Base-by-base conservation (phyloP, 2,797 vertebrate genomes). In the Cyprinella venusta region DNA sequence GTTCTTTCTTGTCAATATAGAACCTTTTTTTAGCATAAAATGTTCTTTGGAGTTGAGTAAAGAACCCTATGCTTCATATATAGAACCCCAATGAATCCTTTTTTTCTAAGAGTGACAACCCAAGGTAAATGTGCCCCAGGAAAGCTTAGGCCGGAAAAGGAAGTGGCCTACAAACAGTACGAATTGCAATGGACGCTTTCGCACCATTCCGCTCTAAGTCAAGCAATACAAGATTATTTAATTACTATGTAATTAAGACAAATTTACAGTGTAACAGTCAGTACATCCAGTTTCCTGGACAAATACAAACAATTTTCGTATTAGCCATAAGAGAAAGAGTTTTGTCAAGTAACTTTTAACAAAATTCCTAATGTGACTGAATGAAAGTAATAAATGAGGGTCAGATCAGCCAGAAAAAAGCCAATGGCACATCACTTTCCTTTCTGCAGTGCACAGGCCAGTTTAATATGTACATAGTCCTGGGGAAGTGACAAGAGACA, bases 401-500 rank as follows among this genome's bases (percentile, higher is more conserved):
- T 64, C 24, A 64, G 59, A 64, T 64, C 42, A 38, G 63, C 19
- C n/a, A 33, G 61, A 36, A 67, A 67, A n/a, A 36, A 50, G 42
- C 42, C 52, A 76, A 76, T 61, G n/a, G 74, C 54, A 40, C 74
- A 76, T 40, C 21, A 2, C 8, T 24, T 48, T 63, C 74, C 8
- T 24, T 48, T 63, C 65, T 52, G 30, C 42, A 26, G 38, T 52
- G 30, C 30, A 81, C 8, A 21, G 45, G 61, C 4, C 61, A 74
- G 42, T 40, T 54, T 40, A 75, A 54, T 65, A 64, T 40, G 33
- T 54, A 40, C 26, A 45, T 45, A 48, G 40, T 77, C 30, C 18
- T 64, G 76, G n/a, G 45, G 52, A 30, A 40, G 33, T 81, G 38
- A 77, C 77, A 63, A 81, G 8, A 52, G 71, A 21, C 40, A 48